phyloP scores from a whole-genome alignment of 2,797 vertebrate genomes.

The Cryptoprocta ferox region DNA sequence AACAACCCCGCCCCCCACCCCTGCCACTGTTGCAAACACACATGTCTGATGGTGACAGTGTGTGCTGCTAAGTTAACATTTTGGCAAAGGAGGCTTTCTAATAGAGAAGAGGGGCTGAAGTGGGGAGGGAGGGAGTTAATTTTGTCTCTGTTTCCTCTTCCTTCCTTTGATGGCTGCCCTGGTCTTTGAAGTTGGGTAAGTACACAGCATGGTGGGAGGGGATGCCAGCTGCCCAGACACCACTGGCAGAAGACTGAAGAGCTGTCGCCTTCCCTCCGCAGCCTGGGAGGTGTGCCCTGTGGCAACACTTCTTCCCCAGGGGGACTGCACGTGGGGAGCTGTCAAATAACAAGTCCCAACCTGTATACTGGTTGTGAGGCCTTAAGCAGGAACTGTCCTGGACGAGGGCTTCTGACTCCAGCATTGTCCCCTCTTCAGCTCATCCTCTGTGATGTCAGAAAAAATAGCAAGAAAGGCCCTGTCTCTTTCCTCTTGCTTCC shows the following conservation, averaged over 20 bases:
- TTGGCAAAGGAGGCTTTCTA: constrained; percentile 42
- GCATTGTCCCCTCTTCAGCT: background rate
- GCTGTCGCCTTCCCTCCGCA: constrained; percentile 52
- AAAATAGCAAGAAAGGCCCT: background rate
- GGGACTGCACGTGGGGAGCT: constrained; percentile 30
- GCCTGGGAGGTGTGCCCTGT: constrained; percentile 67
- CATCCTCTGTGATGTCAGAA: background rate
- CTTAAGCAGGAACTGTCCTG: background rate
- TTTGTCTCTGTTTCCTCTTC: constrained; percentile 61
- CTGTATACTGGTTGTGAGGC: background rate
- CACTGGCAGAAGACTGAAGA: constrained; percentile 74
- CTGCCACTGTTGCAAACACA: background rate
- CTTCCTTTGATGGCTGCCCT: constrained; percentile 78
- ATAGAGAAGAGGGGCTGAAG: background rate
- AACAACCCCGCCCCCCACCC: background rate
- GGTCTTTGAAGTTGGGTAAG: constrained; percentile 79
- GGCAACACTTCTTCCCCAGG: constrained; percentile 23
- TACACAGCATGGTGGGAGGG: constrained; percentile 79
- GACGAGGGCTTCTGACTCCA: background rate
- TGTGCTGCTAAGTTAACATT: background rate
- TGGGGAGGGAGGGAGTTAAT: background rate
- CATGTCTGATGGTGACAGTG: background rate
- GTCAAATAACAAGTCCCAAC: constrained; percentile 38
- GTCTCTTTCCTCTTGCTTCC: background rate
- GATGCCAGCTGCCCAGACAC: constrained; percentile 78